phyloP scores from a whole-genome alignment of 2,113 vertebrate species.

The Grantiella picta region DNA sequence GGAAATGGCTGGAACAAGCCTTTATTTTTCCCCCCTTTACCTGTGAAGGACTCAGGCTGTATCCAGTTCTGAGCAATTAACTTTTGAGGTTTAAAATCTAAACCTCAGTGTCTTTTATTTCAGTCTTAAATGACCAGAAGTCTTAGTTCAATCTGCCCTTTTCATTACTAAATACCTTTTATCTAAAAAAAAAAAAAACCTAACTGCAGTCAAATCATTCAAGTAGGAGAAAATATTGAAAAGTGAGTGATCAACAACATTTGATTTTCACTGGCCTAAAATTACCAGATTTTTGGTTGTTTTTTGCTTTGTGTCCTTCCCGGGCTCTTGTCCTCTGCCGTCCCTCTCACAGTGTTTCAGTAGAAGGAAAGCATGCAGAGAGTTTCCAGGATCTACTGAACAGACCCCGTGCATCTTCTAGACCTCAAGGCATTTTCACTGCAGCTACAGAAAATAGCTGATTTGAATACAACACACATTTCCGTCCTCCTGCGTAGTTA shows the following conservation, averaged over 20 bases:
- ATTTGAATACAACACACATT: background rate
- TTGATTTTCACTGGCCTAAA: background rate
- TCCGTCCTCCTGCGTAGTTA: background rate
- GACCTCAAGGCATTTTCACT: background rate
- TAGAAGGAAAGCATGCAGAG: background rate
- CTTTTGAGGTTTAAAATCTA: background rate
- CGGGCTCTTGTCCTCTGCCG: background rate
- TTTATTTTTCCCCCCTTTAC: fast-evolving
- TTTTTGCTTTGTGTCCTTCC: background rate
- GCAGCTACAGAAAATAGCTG: background rate
- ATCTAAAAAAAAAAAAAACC: background rate
- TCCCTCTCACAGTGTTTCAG: background rate
- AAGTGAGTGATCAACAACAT: background rate
- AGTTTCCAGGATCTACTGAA: background rate
- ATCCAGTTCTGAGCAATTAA: background rate
- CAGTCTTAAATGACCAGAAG: background rate
- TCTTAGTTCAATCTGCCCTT: background rate
- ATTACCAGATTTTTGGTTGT: background rate
- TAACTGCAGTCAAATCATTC: background rate
- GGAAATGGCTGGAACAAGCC: background rate
- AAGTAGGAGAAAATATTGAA: background rate
- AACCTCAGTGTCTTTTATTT: background rate
- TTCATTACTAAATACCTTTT: background rate
- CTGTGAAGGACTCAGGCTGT: background rate
- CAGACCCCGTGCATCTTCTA: background rate